These are phyloP conservation scores for Dryoscopus gambensis DNA, from an alignment of 2,113 vertebrate species.

Conservation along the genomic window DNA sequence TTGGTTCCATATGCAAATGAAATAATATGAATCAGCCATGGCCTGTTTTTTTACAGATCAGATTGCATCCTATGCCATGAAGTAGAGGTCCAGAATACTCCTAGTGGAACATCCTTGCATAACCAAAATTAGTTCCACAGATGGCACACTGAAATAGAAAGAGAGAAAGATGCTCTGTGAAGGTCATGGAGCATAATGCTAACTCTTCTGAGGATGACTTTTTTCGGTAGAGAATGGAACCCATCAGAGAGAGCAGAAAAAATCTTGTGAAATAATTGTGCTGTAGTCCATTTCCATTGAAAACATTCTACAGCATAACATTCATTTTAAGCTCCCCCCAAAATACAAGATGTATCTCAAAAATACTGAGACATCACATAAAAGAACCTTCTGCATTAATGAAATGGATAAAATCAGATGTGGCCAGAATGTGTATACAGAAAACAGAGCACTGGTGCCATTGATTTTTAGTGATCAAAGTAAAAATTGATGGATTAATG, in stretches of 20 bases:
- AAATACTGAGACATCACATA: neutral
- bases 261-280: neutral
- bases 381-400: neutral
- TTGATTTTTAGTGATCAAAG: conserved; percentile 43
- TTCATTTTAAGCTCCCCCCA: neutral
- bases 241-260: neutral
- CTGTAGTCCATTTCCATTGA: neutral
- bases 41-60: neutral
- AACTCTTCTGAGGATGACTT: neutral
- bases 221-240: neutral
- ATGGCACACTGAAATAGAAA: neutral
- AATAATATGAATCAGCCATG: neutral
- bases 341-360: neutral
- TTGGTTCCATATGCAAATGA: neutral
- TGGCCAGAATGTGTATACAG: neutral
- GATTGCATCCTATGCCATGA: neutral
- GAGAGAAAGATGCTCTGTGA: neutral
- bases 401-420: neutral
- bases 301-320: neutral
- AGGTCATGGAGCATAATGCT: neutral
- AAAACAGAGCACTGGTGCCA: neutral
- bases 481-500: neutral
- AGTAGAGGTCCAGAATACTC: neutral
- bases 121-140: neutral
- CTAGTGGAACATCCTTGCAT: neutral